A percentile compares a stretch with the other conserved stretches of the same genome.
These are phyloP conservation scores for Peucedramus taeniatus DNA, from an alignment of 2,113 vertebrate species.

Conservation along the genomic window DNA sequence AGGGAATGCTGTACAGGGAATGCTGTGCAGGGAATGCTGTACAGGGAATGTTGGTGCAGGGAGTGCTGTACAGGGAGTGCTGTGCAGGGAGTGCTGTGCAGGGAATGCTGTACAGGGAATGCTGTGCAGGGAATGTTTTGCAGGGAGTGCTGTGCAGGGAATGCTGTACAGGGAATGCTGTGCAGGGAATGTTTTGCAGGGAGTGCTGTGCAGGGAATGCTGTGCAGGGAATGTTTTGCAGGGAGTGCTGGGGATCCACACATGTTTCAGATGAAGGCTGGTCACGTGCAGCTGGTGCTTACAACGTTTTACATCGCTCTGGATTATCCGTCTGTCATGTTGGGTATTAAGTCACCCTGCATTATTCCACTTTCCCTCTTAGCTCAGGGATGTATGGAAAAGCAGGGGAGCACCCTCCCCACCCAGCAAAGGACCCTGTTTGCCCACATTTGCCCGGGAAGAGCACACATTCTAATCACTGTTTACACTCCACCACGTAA, in stretches of 20 bases:
- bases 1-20: neutral
- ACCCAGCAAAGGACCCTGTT: conserved; percentile 21
- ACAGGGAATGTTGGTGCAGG: too few species aligned
- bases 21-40: too few species aligned
- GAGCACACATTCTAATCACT: conserved; percentile 16
- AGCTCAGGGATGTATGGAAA: neutral
- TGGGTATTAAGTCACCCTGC: neutral
- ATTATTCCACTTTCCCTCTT: neutral
- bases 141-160: neutral
- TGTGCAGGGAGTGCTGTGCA: fast-evolving
- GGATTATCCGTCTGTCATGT: neutral
- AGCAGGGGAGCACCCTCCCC: neutral
- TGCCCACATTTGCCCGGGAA: conserved; percentile 38
- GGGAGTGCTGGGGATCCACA: neutral
- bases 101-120: neutral
- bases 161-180: neutral
- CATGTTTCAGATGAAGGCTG: neutral
- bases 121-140: fast-evolving
- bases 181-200: neutral
- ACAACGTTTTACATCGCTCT: neutral
- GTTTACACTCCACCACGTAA: neutral
- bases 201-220: neutral
- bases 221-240: neutral
- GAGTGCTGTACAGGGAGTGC: neutral
- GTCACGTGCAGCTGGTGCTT: neutral